These are phyloP conservation scores for Liodrosophila aerea DNA, from an alignment of 2,888 invertebrate genomes.

Conservation along the genomic window DNA sequence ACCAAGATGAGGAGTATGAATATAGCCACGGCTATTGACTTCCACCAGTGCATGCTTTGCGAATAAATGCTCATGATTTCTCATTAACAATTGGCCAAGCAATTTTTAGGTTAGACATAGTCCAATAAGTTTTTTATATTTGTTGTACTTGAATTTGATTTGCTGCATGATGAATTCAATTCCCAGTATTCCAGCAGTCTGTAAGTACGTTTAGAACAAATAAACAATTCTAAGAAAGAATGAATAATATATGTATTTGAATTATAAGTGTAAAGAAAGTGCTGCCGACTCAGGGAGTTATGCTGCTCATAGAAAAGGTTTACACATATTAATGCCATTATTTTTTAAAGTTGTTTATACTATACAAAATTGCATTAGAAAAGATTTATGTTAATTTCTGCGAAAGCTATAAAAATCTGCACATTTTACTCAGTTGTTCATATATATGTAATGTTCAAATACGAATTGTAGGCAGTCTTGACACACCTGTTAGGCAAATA, in stretches of 20 bases:
- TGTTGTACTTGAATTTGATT: conserved; percentile 1
- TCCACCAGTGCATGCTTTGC: conserved; percentile 84
- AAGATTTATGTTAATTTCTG: too few relatives aligned
- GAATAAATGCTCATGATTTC: conserved; percentile 60
- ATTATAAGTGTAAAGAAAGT: too few relatives aligned
- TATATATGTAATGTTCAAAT: conserved; percentile 17
- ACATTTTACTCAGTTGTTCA: background rate
- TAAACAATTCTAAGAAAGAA: background rate
- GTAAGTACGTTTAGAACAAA: too few relatives aligned
- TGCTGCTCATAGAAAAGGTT: too few relatives aligned
- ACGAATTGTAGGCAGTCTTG: conserved; percentile 18
- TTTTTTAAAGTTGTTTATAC: too few relatives aligned
- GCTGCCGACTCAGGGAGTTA: too few relatives aligned
- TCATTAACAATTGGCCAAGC: conserved; percentile 8
- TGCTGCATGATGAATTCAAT: conserved; percentile 11
- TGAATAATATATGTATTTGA: background rate
- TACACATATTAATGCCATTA: too few relatives aligned
- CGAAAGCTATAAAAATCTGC: background rate
- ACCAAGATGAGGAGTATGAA: conserved; percentile 87
- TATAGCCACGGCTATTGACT: conserved; percentile 84
- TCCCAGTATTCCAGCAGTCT: conserved; percentile 2
- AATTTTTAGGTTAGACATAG: conserved; percentile 6
- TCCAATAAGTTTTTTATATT: conserved; percentile 2
- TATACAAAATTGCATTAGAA: too few relatives aligned
- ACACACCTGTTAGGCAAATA: conserved; percentile 47